These are phyloP conservation scores for Coendou prehensilis DNA, from an alignment of 2,797 vertebrate species.

Conservation along the genomic window DNA sequence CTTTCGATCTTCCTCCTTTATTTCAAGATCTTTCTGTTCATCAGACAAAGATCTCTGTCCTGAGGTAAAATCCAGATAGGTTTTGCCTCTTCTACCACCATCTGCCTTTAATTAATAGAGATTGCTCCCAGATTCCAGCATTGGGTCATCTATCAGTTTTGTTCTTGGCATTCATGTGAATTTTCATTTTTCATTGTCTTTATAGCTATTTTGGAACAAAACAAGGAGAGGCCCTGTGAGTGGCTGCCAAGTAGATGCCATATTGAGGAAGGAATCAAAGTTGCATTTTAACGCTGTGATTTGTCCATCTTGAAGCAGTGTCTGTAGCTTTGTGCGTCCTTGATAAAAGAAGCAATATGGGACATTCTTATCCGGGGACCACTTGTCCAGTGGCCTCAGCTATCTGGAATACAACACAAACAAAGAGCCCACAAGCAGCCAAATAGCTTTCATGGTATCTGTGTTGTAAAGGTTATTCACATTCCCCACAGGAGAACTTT, in stretches of 20 bases:
- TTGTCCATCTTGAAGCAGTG: background rate
- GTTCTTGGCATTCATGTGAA: slow-evolving; percentile 74
- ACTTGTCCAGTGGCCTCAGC: slow-evolving; percentile 50
- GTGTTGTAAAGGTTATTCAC: background rate
- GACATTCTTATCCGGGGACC: background rate
- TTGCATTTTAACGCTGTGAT: background rate
- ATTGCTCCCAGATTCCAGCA: slow-evolving; percentile 81
- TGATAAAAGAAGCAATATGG: background rate
- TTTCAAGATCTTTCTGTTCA: slow-evolving; percentile 45
- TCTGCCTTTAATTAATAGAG: slow-evolving; percentile 83
- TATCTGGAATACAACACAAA: slow-evolving; percentile 33
- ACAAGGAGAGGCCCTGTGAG: background rate
- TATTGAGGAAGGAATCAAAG: slow-evolving; percentile 51
- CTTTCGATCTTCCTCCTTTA: background rate
- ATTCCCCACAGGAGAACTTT: background rate
- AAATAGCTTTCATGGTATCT: background rate
- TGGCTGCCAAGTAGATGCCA: slow-evolving; percentile 71
- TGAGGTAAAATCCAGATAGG: slow-evolving; percentile 74
- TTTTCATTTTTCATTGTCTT: slow-evolving; percentile 74
- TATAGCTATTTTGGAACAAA: slow-evolving; percentile 71
- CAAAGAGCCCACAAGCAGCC: background rate
- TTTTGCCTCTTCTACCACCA: slow-evolving; percentile 68
- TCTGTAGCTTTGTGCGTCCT: background rate
- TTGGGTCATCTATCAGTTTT: slow-evolving; percentile 78
- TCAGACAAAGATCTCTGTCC: slow-evolving; percentile 71